phyloP scores from a whole-genome alignment of 2,797 vertebrate genomes.

The Loris lydekkerianus region DNA sequence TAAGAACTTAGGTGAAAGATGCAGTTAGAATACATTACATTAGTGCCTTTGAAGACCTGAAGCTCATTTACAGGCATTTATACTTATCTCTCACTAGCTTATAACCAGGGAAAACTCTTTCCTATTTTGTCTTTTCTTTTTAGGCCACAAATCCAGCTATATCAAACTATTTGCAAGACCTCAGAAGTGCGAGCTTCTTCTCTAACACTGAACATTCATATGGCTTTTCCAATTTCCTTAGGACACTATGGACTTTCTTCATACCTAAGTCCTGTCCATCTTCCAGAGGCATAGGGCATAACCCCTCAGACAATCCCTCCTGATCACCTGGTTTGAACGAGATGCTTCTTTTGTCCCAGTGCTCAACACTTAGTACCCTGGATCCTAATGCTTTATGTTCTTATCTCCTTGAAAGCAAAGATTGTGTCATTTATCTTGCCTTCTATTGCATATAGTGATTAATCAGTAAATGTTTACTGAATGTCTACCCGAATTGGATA shows the following conservation, averaged over 20 bases:
- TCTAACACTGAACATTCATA: not conserved
- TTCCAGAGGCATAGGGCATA: slow-evolving; percentile 41
- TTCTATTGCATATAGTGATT: slow-evolving; percentile 63
- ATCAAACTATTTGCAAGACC: not conserved
- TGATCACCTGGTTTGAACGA: not conserved
- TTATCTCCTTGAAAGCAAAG: slow-evolving; percentile 69
- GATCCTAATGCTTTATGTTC: slow-evolving; percentile 73
- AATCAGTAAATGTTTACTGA: slow-evolving; percentile 78
- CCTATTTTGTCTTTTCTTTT: not conserved
- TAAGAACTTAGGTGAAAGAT: not conserved
- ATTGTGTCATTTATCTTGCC: slow-evolving; percentile 67
- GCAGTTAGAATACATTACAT: not conserved
- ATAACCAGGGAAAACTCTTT: not conserved
- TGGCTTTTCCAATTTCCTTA: slow-evolving; percentile 32
- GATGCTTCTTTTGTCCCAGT: not conserved
- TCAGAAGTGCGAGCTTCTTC: not conserved
- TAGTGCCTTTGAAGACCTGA: not conserved
- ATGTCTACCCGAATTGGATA: slow-evolving; percentile 57
- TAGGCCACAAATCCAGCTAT: not conserved
- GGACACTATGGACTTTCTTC: slow-evolving; percentile 8
- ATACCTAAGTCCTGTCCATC: not conserved
- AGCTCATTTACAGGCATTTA: not conserved
- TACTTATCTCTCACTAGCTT: not conserved
- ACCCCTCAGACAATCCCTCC: not conserved
- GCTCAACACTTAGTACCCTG: slow-evolving; percentile 27